Evolutionary conservation across 2,797 vertebrate genomes (phyloP).

Genomic region (Hippoglossus hippoglossus): DNA sequence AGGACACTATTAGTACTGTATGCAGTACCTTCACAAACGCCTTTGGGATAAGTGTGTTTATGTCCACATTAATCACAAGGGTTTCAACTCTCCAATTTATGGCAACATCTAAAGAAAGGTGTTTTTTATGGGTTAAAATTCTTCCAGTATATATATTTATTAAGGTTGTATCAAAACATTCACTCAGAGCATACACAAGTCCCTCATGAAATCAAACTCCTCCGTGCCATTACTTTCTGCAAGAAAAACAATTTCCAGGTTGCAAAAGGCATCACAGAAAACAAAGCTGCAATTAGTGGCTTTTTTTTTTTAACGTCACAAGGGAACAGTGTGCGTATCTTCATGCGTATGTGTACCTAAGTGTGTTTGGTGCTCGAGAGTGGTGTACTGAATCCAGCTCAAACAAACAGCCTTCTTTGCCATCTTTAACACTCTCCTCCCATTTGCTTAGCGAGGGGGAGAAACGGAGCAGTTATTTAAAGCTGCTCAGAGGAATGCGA

Average conservation of each 20-base stretch:
- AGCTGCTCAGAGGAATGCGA: conserved; percentile 78
- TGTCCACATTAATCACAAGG: background rate
- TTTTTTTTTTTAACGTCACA: conserved; percentile 42
- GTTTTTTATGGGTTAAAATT: conserved; percentile 20
- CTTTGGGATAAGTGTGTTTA: background rate
- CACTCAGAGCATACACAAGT: conserved; percentile 38
- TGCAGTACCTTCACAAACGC: background rate
- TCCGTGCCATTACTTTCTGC: conserved; percentile 36
- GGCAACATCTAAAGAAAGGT: background rate
- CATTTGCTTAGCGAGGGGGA: conserved; percentile 70
- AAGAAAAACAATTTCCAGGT: conserved; percentile 15
- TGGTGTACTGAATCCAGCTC: conserved; percentile 61
- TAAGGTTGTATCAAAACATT: conserved; percentile 13
- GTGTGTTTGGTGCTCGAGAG: conserved; percentile 51
- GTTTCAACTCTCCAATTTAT: background rate
- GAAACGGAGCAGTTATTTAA: conserved; percentile 81
- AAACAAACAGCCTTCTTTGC: conserved; percentile 80
- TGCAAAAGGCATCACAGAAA: conserved; percentile 43
- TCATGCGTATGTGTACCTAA: conserved; percentile 35
- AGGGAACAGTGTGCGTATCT: conserved; percentile 54
- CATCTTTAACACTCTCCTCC: conserved; percentile 81
- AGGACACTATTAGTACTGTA: background rate
- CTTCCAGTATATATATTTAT: conserved; percentile 1
- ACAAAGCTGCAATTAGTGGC: conserved; percentile 77
- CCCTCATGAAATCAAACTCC: conserved; percentile 53